phyloP scores from a whole-genome alignment of 1,140 invertebrate species.

The Belonocnema kinseyi region DNA sequence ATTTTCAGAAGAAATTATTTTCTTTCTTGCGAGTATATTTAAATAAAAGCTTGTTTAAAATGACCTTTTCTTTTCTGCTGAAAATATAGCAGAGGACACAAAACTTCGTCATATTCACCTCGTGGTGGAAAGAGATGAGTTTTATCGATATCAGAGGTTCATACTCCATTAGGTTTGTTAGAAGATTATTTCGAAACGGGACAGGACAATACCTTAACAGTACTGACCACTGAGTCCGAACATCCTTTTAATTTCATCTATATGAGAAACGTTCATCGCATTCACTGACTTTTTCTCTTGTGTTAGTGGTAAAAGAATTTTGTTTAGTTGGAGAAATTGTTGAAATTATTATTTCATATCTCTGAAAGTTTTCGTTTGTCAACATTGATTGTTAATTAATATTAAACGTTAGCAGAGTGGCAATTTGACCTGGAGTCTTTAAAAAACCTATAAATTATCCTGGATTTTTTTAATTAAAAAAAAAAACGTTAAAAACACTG shows the following conservation, averaged over 20 bases:
- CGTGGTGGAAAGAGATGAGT: conserved; percentile 55
- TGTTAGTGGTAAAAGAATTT: not conserved
- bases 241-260: conserved; percentile 43
- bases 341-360: too few relatives aligned
- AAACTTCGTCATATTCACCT: conserved; percentile 33
- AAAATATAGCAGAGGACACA: not conserved
- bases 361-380: too few relatives aligned
- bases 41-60: too few relatives aligned
- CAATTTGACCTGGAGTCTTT: too few relatives aligned
- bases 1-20: too few relatives aligned
- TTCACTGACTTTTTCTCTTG: conserved; percentile 41
- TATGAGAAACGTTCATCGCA: conserved; percentile 34
- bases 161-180: conserved; percentile 69
- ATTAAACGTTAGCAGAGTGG: too few relatives aligned
- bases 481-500: too few relatives aligned
- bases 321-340: too few relatives aligned
- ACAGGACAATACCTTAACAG: conserved; percentile 69
- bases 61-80: not conserved
- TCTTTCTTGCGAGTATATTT: too few relatives aligned
- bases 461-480: too few relatives aligned
- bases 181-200: conserved; percentile 68
- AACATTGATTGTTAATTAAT: too few relatives aligned
- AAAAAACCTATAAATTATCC: too few relatives aligned
- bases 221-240: conserved; percentile 60
- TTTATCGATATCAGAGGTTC: conserved; percentile 72